Conservation (phyloP, 2,888 invertebrate genomes). For the Noctua fimbriata region DNA sequence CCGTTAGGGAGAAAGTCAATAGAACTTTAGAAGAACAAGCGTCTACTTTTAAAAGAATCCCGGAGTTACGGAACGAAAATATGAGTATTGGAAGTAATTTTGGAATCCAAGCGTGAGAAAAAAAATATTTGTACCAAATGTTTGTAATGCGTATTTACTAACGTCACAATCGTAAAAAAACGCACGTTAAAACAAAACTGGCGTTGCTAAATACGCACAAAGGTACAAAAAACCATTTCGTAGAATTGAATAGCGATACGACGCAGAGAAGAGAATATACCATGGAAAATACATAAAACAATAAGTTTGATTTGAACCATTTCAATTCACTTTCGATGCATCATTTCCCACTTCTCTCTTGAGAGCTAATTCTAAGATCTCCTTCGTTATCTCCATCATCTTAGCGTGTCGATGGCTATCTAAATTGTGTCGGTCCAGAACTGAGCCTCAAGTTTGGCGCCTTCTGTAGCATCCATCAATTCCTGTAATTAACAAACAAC, state of each 20-base stretch:
- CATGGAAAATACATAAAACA: background rate
- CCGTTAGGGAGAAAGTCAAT: background rate
- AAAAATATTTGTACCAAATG: background rate
- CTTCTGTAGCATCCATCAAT: background rate
- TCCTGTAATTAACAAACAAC: background rate
- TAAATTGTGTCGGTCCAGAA: background rate
- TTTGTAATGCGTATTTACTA: background rate
- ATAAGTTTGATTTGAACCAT: background rate
- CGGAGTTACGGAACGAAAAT: background rate
- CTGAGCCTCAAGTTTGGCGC: background rate
- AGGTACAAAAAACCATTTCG: background rate
- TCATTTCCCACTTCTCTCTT: background rate
- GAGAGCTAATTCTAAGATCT: background rate
- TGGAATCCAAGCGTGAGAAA: background rate
- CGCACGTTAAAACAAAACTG: background rate
- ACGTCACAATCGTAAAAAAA: background rate
- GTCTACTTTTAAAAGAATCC: background rate
- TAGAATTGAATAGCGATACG: background rate
- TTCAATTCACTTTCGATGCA: background rate
- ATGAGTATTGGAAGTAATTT: background rate
- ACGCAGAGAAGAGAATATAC: background rate
- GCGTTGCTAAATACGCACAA: background rate
- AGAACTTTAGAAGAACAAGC: background rate
- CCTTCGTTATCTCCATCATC: background rate
- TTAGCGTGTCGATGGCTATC: background rate